Percentiles rank a stretch among this genome's conserved stretches.
Conservation (phyloP, 2,888 invertebrate genomes). For the Aproaerema taeniolella region DNA sequence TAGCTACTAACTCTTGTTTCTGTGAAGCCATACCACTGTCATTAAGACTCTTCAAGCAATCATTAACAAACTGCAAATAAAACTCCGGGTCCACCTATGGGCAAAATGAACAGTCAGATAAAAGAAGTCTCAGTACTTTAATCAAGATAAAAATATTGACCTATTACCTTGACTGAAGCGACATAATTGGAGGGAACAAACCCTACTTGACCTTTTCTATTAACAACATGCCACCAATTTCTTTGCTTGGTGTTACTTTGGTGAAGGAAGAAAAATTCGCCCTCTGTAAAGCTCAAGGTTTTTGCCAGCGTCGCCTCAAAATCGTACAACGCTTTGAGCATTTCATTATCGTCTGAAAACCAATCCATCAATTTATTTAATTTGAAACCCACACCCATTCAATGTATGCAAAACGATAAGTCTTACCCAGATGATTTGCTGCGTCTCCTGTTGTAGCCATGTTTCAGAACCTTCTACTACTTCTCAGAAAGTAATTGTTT, state of each 20-base stretch:
- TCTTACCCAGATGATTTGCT: slow-evolving; percentile 32
- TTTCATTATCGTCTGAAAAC: slow-evolving; percentile 83
- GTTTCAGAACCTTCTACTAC: slow-evolving; percentile 3
- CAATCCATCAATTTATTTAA: slow-evolving; percentile 5
- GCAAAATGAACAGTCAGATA: too few relatives aligned
- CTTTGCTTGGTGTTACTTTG: slow-evolving; percentile 87
- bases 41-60: slow-evolving; percentile 79
- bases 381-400: slow-evolving; percentile 24
- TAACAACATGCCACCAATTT: slow-evolving; percentile 94
- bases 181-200: slow-evolving; percentile 94
- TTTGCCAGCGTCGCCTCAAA: slow-evolving; percentile 90
- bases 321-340: slow-evolving; percentile 90
- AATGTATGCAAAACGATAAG: slow-evolving; percentile 4
- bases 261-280: slow-evolving; percentile 88
- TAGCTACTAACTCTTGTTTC: slow-evolving; percentile 79
- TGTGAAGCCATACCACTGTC: slow-evolving; percentile 62
- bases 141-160: slow-evolving; percentile 9
- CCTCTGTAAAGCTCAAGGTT: slow-evolving; percentile 87
- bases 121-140: neutral
- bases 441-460: slow-evolving; percentile 43
- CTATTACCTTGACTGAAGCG: slow-evolving; percentile 83
- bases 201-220: slow-evolving; percentile 87
- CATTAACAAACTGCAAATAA: slow-evolving; percentile 83
- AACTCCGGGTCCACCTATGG: slow-evolving; percentile 85
- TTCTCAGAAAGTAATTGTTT: slow-evolving; percentile 6